Evolutionary conservation across 2,888 invertebrate genomes (phyloP).

Genomic region (Rhorus exstirpatorius): DNA sequence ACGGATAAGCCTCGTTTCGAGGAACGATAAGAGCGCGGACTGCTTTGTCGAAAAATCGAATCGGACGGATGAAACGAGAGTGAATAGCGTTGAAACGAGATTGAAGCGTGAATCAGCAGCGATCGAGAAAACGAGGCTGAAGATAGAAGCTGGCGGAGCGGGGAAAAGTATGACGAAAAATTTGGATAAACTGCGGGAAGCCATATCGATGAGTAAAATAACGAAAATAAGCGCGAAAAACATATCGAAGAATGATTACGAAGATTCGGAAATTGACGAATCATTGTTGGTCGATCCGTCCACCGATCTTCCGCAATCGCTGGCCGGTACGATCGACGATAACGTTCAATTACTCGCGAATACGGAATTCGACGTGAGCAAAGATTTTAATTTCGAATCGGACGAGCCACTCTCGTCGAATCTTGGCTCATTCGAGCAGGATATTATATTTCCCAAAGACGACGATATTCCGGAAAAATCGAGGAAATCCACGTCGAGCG

Average conservation of each 20-base stretch:
- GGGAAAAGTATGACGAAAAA: neutral
- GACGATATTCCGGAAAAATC: neutral
- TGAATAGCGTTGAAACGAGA: too few species aligned
- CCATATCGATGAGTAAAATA: neutral
- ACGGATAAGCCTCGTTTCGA: neutral
- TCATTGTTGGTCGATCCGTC: constrained; percentile 58
- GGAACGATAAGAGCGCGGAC: neutral
- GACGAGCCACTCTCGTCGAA: constrained; percentile 2
- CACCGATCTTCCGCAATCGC: constrained; percentile 54
- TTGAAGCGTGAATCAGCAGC: too few species aligned
- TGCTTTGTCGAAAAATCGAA: neutral
- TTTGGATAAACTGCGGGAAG: neutral
- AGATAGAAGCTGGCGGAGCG: neutral
- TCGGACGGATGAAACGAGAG: neutral
- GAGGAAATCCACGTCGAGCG: neutral
- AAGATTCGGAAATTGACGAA: constrained; percentile 59
- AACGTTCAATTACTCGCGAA: neutral
- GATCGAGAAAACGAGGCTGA: neutral
- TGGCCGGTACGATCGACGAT: constrained; percentile 30
- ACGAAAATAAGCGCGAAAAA: neutral
- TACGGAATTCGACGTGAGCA: constrained; percentile 30
- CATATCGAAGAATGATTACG: constrained; percentile 17
- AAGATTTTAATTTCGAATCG: constrained; percentile 40
- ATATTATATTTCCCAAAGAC: too few species aligned
- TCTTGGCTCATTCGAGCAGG: constrained; percentile 6